Evolutionary conservation across 2,888 invertebrate species (phyloP), one percentile per base, ranked within the genome.

Genomic region (Loripinus fragilis): DNA sequence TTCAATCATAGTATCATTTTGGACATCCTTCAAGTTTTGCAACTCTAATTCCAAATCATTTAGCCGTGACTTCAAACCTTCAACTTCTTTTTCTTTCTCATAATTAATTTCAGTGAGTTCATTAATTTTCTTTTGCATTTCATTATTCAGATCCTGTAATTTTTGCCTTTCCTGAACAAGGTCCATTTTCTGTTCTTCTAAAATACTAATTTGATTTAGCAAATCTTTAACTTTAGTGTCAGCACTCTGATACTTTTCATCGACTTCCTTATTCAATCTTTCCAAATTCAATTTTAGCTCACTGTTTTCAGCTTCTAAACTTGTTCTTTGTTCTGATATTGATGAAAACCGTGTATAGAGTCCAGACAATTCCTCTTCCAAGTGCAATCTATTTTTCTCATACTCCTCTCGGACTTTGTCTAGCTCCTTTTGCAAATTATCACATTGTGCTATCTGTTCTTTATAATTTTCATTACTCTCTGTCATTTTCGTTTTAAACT

Each of bases 341-440:
- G 42, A 25, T 42, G 41, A 41, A 25, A 67, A 67, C 38, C 45
- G 38, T 3, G 38, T 33, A 35, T 71, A 66, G 0, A 87, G 77
- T 23, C 74, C 67, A 20, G 72, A 71, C 7, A 85, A 70, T 68
- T 86, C 85, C 28, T 75, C 67, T 71, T 85, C 84, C 76, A 82
- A 69, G 30, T 71, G 60, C 2, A 35, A 17, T 28, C 82, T 81
- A 42, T 45, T 70, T 20, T 50, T 48, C 55, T 85, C 80, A 64
- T 78, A 81, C 41, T 86, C 85, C 30, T 69, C 60, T 50, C 78
- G 80, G 71, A 90, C 75, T 66, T 92, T 91, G 72, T 90, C 88
- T 20, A 89, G 78, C 65, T 90, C 89, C 67, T 87, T 87, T 33
- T 83, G 80, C 7, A 91, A 80, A 50, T 89, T 89, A 12, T 85